These are phyloP conservation scores for Dinocampus coccinellae DNA, from an alignment of 2,888 invertebrate genomes.

Conservation along the genomic window DNA sequence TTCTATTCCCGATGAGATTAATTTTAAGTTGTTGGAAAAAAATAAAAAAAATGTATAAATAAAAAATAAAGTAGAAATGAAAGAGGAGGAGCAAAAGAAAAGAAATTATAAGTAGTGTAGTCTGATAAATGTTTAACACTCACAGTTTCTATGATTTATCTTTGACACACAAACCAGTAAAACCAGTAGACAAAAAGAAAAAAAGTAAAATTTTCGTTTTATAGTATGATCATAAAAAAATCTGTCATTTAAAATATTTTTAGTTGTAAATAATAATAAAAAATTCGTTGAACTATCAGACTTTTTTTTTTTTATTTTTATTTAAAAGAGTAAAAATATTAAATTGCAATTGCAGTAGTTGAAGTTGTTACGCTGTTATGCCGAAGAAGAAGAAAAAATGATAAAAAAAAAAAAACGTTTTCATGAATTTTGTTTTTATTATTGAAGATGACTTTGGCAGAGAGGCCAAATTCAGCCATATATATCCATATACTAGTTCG, in stretches of 20 bases:
- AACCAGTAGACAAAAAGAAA: too few species aligned
- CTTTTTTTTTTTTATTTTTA: too few species aligned
- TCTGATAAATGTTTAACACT: background rate
- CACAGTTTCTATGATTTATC: background rate
- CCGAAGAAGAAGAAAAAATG: background rate
- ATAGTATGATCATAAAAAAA: background rate
- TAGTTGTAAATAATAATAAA: background rate
- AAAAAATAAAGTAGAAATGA: too few species aligned
- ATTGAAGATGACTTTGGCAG: background rate
- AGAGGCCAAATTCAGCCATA: background rate
- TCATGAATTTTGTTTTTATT: background rate
- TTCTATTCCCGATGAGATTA: too few species aligned
- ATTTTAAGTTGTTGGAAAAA: too few species aligned
- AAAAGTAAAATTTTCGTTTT: too few species aligned
- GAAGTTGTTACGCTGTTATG: background rate
- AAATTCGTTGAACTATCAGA: too few species aligned
- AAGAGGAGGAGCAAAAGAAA: too few species aligned
- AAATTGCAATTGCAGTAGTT: background rate
- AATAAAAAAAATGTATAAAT: too few species aligned
- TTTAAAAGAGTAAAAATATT: too few species aligned
- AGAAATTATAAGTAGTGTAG: background rate
- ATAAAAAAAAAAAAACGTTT: background rate
- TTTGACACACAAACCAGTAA: background rate
- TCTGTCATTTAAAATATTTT: background rate
- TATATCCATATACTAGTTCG: background rate